These are phyloP conservation scores for Drepana arcuata DNA, from an alignment of 1,140 invertebrate species.

Conservation along the genomic window DNA sequence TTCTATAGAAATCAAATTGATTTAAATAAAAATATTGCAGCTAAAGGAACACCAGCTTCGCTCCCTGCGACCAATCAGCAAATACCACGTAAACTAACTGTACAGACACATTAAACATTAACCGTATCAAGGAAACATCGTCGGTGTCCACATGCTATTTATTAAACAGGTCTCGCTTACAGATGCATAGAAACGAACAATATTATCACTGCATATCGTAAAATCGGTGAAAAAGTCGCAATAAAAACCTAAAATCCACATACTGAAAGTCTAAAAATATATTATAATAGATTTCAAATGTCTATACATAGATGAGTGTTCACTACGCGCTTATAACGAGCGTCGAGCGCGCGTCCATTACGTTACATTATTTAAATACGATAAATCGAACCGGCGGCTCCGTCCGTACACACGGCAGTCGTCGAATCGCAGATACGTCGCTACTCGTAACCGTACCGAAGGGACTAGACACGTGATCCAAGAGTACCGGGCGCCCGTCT, in stretches of 20 bases:
- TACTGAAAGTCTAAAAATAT: slow-evolving; percentile 70
- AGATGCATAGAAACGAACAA: slow-evolving; percentile 57
- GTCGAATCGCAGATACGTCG: slow-evolving; percentile 20
- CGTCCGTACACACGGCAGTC: slow-evolving; percentile 20
- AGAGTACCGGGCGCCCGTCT: slow-evolving; percentile 22
- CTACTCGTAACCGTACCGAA: slow-evolving; percentile 26
- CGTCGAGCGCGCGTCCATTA: slow-evolving; percentile 34
- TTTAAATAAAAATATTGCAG: slow-evolving; percentile 65
- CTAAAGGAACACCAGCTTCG: slow-evolving; percentile 57
- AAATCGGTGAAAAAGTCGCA: slow-evolving; percentile 64
- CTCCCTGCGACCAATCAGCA: slow-evolving; percentile 48
- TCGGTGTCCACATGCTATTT: slow-evolving; percentile 45
- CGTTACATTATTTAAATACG: slow-evolving; percentile 56
- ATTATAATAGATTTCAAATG: slow-evolving; percentile 69
- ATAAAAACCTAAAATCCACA: slow-evolving; percentile 68
- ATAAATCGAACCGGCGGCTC: slow-evolving; percentile 25
- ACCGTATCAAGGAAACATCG: slow-evolving; percentile 44
- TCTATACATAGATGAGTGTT: slow-evolving; percentile 69
- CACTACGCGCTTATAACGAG: slow-evolving; percentile 55
- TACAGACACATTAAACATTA: slow-evolving; percentile 48
- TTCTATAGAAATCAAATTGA: slow-evolving; percentile 59
- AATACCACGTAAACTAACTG: slow-evolving; percentile 63
- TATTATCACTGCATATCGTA: slow-evolving; percentile 58
- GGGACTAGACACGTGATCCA: slow-evolving; percentile 32
- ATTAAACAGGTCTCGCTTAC: slow-evolving; percentile 54